Evolutionary conservation across 64 coral and sea anemone genomes (phyloP).

Genomic region (Montipora foliosa): DNA sequence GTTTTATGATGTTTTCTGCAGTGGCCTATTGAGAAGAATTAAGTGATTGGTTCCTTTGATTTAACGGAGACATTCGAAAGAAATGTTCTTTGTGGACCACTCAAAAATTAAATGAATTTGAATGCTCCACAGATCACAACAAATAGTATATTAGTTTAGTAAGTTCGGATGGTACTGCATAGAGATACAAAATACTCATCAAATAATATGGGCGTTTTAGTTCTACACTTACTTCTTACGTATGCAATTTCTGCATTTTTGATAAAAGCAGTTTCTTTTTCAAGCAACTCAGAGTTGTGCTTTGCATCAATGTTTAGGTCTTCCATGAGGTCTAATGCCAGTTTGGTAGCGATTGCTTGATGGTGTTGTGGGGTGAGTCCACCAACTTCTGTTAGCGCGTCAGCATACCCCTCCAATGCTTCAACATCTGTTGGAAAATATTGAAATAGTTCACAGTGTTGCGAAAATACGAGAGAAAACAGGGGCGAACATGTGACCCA

Average conservation of each 20-base stretch:
- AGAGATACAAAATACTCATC: too few species aligned
- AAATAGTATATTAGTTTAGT: too few species aligned
- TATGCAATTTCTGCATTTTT: conserved; percentile 85
- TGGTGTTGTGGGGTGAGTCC: conserved; percentile 85
- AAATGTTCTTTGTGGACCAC: too few species aligned
- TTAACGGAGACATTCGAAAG: too few species aligned
- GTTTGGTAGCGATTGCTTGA: conserved; percentile 87
- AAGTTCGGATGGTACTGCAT: too few species aligned
- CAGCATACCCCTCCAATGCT: conserved; percentile 81
- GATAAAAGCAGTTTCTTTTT: conserved; percentile 86
- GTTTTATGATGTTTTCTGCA: too few species aligned
- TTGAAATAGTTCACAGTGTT: background rate
- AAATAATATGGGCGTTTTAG: background rate
- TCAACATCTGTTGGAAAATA: conserved; percentile 62
- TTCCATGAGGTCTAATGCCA: conserved; percentile 90
- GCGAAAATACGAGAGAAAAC: background rate
- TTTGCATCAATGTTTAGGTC: conserved; percentile 64
- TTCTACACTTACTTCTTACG: conserved; percentile 70
- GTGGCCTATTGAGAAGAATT: too few species aligned
- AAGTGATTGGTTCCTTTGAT: too few species aligned
- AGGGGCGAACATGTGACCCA: background rate
- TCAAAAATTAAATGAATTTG: too few species aligned
- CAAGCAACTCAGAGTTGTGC: conserved; percentile 48
- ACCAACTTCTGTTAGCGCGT: conserved; percentile 85
- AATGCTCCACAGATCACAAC: background rate